phyloP scores from a whole-genome alignment of 2,888 invertebrate species.

The Eupsilia transversa region DNA sequence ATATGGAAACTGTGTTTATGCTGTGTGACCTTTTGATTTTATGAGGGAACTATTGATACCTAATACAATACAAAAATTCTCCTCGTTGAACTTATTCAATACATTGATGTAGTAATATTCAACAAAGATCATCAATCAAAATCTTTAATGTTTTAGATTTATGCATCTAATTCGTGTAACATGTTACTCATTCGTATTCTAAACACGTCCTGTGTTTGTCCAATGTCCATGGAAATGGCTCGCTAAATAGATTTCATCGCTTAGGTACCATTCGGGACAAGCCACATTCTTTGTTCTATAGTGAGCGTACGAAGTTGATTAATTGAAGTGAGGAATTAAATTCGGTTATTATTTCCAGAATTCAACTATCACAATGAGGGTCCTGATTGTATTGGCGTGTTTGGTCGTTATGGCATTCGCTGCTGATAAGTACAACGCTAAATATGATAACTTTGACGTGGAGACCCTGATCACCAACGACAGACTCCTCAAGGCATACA shows the following conservation, averaged over 20 bases:
- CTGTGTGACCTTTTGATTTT: slow-evolving; percentile 63
- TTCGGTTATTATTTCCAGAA: slow-evolving; percentile 71
- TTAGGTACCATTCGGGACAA: slow-evolving; percentile 71
- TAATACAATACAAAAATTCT: slow-evolving; percentile 17
- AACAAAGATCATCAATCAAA: slow-evolving; percentile 18
- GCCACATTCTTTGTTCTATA: slow-evolving; percentile 68
- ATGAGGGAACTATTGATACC: not conserved
- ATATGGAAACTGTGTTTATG: slow-evolving; percentile 53
- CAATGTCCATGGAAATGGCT: slow-evolving; percentile 74
- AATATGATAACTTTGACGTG: slow-evolving; percentile 94
- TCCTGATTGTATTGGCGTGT: slow-evolving; percentile 79
- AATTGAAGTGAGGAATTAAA: slow-evolving; percentile 57
- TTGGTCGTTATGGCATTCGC: slow-evolving; percentile 79
- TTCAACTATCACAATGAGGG: slow-evolving; percentile 78
- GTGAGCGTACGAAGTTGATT: slow-evolving; percentile 66
- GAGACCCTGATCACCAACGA: slow-evolving; percentile 93
- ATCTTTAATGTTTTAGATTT: slow-evolving; percentile 33
- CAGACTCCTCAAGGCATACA: slow-evolving; percentile 92
- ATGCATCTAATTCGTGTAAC: slow-evolving; percentile 47
- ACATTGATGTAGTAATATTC: slow-evolving; percentile 26
- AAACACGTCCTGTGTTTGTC: slow-evolving; percentile 70
- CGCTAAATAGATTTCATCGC: slow-evolving; percentile 71
- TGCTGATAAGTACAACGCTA: slow-evolving; percentile 91
- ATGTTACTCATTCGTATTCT: slow-evolving; percentile 74
- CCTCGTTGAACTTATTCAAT: not conserved